Conservation (phyloP, 1,140 invertebrate species). For the Magallana gigas region DNA sequence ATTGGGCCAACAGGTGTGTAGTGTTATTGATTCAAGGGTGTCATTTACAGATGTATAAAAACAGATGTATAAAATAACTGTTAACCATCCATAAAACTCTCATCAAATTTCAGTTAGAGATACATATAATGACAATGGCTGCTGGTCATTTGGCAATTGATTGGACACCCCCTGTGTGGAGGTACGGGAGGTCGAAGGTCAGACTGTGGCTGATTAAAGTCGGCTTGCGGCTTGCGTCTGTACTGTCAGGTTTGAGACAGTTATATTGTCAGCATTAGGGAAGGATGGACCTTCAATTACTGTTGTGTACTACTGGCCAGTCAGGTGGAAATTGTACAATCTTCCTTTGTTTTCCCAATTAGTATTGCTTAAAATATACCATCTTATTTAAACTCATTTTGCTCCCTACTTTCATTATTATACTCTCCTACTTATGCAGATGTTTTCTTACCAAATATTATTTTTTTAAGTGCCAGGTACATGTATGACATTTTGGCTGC, state of each 20-base stretch:
- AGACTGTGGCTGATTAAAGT: neutral
- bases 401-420: no score
- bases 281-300: neutral
- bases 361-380: no score
- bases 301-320: no score
- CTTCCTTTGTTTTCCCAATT: no score
- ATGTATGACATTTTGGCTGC: no score
- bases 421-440: no score
- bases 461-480: no score
- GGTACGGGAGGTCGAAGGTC: neutral
- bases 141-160: neutral
- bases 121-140: conserved; percentile 6
- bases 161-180: conserved; percentile 21
- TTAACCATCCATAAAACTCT: neutral
- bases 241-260: neutral
- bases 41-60: neutral
- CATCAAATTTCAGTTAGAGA: conserved; percentile 15
- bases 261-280: neutral
- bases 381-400: no score
- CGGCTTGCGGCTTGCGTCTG: neutral
- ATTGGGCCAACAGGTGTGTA: neutral
- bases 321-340: no score
- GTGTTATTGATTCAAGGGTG: neutral
- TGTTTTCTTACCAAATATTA: no score
- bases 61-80: neutral